Percentiles rank a stretch among this genome's conserved stretches.
Conservation (phyloP, 2,888 invertebrate species). For the Scrobipalpa costella region DNA sequence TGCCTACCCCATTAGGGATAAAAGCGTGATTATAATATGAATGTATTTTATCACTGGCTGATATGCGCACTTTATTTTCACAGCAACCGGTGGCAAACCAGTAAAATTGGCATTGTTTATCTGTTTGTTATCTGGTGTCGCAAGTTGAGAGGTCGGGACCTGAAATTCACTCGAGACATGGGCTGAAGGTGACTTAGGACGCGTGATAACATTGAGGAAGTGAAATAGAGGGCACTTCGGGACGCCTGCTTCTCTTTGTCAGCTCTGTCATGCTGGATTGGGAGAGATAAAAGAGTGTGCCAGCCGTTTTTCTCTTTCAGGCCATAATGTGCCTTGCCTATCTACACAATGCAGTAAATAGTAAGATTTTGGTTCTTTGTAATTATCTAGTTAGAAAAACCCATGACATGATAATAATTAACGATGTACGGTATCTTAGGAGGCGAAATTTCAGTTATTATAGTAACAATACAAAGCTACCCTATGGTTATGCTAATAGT, state of each 20-base stretch:
- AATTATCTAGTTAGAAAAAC: too few relatives aligned
- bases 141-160: slow-evolving; percentile 40
- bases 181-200: slow-evolving; percentile 64
- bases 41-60: slow-evolving; percentile 3
- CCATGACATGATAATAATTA: too few relatives aligned
- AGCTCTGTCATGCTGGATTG: background rate
- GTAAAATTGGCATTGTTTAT: slow-evolving; percentile 27
- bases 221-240: slow-evolving; percentile 55
- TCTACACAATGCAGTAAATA: too few relatives aligned
- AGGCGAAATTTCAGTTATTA: too few relatives aligned
- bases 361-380: too few relatives aligned
- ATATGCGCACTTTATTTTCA: slow-evolving; percentile 9
- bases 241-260: background rate
- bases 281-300: background rate
- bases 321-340: too few relatives aligned
- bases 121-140: slow-evolving; percentile 47
- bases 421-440: too few relatives aligned
- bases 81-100: background rate
- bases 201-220: slow-evolving; percentile 44
- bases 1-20: too few relatives aligned
- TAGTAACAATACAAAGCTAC: too few relatives aligned
- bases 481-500: too few relatives aligned
- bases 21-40: too few relatives aligned
- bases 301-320: too few relatives aligned
- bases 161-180: slow-evolving; percentile 37